A percentile compares a stretch with the other conserved stretches of the same genome.
Conservation (phyloP, 2,797 vertebrate genomes). For the Australoheros facetus region DNA sequence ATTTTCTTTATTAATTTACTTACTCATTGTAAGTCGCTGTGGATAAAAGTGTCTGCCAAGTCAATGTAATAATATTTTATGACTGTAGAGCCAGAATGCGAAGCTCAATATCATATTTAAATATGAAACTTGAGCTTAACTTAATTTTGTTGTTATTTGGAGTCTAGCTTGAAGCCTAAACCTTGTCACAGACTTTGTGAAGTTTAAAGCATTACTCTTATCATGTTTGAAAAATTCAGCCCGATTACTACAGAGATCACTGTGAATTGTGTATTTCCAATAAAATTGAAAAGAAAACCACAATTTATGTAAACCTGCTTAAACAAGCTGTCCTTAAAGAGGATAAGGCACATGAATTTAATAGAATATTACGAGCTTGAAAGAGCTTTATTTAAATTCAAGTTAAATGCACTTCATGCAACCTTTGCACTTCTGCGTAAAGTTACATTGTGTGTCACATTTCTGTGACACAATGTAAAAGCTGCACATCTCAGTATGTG, state of each 20-base stretch:
- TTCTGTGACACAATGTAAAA: too few species aligned
- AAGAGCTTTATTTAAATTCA: too few species aligned
- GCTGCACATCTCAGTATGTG: not conserved
- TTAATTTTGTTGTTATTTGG: not conserved
- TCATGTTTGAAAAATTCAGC: not conserved
- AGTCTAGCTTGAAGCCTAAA: not conserved
- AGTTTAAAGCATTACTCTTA: not conserved
- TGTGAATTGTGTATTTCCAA: not conserved
- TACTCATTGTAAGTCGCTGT: not conserved
- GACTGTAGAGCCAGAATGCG: not conserved
- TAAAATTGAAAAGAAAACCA: not conserved
- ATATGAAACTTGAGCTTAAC: not conserved
- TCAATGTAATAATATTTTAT: not conserved
- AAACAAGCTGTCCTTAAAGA: not conserved
- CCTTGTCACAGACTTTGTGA: not conserved
- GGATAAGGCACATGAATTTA: not conserved
- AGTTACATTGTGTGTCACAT: too few species aligned
- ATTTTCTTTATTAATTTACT: constrained; percentile 18
- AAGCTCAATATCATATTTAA: not conserved
- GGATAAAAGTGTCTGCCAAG: not conserved
- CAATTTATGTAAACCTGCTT: not conserved
- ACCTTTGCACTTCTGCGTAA: too few species aligned
- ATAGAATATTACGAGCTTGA: too few species aligned
- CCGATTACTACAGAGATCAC: not conserved
- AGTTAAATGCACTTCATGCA: too few species aligned